These are phyloP conservation scores for Rynchops niger DNA, from an alignment of 2,113 vertebrate species.

Conservation along the genomic window DNA sequence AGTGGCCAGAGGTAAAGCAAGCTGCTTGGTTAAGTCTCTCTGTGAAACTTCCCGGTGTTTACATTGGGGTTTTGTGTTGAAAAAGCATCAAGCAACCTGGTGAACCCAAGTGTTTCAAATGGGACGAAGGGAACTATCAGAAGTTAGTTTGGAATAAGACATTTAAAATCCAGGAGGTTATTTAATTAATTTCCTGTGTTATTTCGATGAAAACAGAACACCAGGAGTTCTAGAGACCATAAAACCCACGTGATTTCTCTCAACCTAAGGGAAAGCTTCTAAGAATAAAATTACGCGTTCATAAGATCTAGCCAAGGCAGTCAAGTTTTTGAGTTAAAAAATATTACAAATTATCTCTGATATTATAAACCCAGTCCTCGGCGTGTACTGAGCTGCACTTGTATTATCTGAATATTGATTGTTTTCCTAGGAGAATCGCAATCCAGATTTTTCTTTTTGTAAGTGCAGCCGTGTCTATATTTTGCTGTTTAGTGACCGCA, in stretches of 20 bases:
- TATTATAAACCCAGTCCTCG: fast-evolving
- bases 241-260: fast-evolving
- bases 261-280: no score
- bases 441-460: neutral
- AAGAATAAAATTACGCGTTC: fast-evolving
- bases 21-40: neutral
- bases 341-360: fast-evolving
- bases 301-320: fast-evolving
- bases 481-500: neutral
- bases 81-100: neutral
- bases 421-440: neutral
- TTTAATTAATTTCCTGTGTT: fast-evolving
- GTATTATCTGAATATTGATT: neutral
- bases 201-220: neutral
- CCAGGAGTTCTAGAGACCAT: fast-evolving
- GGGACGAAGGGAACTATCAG: fast-evolving
- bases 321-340: neutral
- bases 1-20: neutral
- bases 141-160: neutral
- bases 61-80: fast-evolving
- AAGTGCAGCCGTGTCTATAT: neutral
- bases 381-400: fast-evolving
- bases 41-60: neutral
- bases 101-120: neutral
- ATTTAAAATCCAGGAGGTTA: neutral